Percentiles rank a stretch among this genome's conserved stretches.
Conservation (phyloP, 2,797 vertebrate species). For the Scomberomorus guttatus region DNA sequence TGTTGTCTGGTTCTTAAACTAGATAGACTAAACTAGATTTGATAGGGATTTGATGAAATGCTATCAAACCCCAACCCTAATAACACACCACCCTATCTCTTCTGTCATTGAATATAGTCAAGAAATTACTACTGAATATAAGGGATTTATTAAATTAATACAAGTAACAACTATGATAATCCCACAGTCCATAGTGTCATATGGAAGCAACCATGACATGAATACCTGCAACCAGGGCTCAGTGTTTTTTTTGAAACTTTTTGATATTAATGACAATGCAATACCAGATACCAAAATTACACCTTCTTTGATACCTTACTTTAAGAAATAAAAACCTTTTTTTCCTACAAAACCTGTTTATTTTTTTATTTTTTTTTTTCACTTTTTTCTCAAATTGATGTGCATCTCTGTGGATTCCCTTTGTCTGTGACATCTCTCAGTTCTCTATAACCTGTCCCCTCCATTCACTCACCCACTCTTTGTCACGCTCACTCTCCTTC, state of each 20-base stretch:
- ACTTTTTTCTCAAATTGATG: neutral
- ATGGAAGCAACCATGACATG: neutral
- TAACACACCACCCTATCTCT: neutral
- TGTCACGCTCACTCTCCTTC: neutral
- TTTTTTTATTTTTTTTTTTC: neutral
- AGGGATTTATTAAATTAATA: neutral
- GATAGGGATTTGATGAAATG: neutral
- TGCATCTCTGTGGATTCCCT: neutral
- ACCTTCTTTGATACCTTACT: neutral
- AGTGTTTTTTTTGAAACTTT: no score
- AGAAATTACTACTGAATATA: neutral
- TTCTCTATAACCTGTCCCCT: constrained; percentile 1
- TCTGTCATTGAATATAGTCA: neutral
- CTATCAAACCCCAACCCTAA: neutral
- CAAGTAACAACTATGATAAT: neutral
- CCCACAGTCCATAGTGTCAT: no score
- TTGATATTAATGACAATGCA: no score
- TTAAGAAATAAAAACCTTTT: no score
- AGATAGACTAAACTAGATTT: neutral
- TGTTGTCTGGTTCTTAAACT: no score
- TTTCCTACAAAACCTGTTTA: no score
- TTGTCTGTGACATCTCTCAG: neutral
- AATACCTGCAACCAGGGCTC: neutral
- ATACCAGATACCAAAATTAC: no score
- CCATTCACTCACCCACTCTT: neutral